Evolutionary conservation across 2,113 vertebrate species (phyloP), one percentile per base, ranked within the genome.

Genomic region (Hyla sarda): DNA sequence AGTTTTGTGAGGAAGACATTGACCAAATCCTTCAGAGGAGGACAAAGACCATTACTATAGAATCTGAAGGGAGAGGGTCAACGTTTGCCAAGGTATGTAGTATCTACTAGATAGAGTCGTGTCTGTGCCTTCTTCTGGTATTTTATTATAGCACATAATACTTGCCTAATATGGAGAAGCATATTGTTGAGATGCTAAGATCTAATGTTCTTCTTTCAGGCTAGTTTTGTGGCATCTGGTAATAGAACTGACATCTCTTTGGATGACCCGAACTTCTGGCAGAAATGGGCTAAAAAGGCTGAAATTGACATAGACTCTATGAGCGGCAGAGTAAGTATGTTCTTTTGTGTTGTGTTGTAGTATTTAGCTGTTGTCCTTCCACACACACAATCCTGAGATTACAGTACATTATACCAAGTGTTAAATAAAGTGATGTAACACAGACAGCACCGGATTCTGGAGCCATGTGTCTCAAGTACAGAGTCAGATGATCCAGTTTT

Each of bases 201-300:
- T 71, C 34, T 74, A 3, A 0, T 76, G 30, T 76, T 5, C 13
- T 37, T 73, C 19, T 21, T 12, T 85, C 92, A 99, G 98, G 98
- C 98, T 76, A 99, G 98, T 93, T 99, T 99, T 93, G 97, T 99
- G 88, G 96, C 98, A 50, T 99, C 98, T 83, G 98, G 98, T 91
- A 99, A 99, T 90, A 96, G 98, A 89, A 99, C 97, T 88, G 98
- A 99, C 93, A 99, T 99, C 90, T 96, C 98, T 76, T 93, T 99
- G 92, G 98, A 99, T 90, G 98, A 99, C 92, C 98, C 98, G 12
- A 99, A 99, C 93, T 99, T 99, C 95, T 99, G 98, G 98, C 98
- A 99, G 90, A 99, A 99, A 91, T 99, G 98, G 98, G 98, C 98
- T n/a, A 97, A 99, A 93, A 97, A 99, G 88, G 98, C 98, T 80